These are phyloP conservation scores for Cisticola juncidis DNA, from an alignment of 2,113 vertebrate genomes.

Conservation along the genomic window DNA sequence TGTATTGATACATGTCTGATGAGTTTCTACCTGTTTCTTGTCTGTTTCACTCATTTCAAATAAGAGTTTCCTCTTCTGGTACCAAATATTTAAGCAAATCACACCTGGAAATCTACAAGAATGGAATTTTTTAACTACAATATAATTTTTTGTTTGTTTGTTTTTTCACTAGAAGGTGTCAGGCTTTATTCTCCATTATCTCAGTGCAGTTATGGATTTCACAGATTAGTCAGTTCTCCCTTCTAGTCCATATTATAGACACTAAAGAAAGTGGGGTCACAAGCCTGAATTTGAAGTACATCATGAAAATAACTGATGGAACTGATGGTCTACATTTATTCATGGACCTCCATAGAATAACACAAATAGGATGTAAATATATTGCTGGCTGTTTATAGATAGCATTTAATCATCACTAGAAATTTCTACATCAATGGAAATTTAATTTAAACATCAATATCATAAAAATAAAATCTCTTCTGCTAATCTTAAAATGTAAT, in stretches of 20 bases:
- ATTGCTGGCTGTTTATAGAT: neutral
- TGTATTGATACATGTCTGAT: neutral
- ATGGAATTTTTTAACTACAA: neutral
- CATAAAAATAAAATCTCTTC: neutral
- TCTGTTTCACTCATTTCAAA: neutral
- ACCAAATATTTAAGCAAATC: neutral
- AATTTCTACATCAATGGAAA: neutral
- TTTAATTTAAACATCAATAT: neutral
- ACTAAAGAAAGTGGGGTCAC: neutral
- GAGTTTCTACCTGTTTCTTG: neutral
- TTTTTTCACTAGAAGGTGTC: neutral
- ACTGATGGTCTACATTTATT: neutral
- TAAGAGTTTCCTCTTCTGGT: neutral
- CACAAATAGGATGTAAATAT: neutral
- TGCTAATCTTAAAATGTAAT: neutral
- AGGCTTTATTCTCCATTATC: neutral
- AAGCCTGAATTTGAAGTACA: neutral
- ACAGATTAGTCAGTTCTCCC: neutral
- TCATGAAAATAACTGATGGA: neutral
- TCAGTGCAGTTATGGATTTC: neutral
- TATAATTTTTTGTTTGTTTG: neutral
- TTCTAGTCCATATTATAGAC: neutral
- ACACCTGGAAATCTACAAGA: neutral
- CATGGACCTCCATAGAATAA: neutral
- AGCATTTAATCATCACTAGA: neutral